Evolutionary conservation across 1,140 invertebrate genomes (phyloP).

Genomic region (Euura saliciscinereae): DNA sequence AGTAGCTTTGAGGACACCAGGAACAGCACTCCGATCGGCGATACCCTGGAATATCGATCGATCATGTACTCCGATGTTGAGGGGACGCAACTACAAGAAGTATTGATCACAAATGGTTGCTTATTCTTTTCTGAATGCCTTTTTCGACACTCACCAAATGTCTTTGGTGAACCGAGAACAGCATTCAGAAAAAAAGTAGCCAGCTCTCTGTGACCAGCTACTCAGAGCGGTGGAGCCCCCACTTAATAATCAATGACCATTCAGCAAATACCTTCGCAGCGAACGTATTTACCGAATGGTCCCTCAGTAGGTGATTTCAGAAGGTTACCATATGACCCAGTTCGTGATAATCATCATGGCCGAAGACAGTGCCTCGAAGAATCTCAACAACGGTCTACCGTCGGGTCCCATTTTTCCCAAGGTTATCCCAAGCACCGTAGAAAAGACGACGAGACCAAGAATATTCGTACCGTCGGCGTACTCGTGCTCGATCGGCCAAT

Average conservation of each 20-base stretch:
- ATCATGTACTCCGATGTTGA: slow-evolving; percentile 42
- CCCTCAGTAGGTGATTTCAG: too few relatives aligned
- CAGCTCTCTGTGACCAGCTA: neutral
- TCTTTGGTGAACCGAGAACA: too few relatives aligned
- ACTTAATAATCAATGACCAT: too few relatives aligned
- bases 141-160: too few relatives aligned
- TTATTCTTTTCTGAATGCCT: too few relatives aligned
- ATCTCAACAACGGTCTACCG: slow-evolving; percentile 67
- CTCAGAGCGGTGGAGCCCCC: neutral
- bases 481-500: slow-evolving; percentile 64
- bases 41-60: slow-evolving; percentile 60
- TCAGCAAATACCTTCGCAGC: slow-evolving; percentile 28
- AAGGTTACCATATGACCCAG: slow-evolving; percentile 69
- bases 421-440: slow-evolving; percentile 70
- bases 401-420: slow-evolving; percentile 67
- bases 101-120: too few relatives aligned
- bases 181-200: too few relatives aligned
- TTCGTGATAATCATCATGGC: slow-evolving; percentile 78
- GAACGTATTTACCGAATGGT: too few relatives aligned
- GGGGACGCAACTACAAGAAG: too few relatives aligned
- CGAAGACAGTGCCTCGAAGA: slow-evolving; percentile 69
- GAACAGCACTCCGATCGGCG: slow-evolving; percentile 83
- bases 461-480: slow-evolving; percentile 69
- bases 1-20: slow-evolving; percentile 81
- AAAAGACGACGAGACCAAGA: slow-evolving; percentile 73